These are phyloP conservation scores for Apamea epomidion DNA, from an alignment of 2,888 invertebrate genomes.

Conservation along the genomic window DNA sequence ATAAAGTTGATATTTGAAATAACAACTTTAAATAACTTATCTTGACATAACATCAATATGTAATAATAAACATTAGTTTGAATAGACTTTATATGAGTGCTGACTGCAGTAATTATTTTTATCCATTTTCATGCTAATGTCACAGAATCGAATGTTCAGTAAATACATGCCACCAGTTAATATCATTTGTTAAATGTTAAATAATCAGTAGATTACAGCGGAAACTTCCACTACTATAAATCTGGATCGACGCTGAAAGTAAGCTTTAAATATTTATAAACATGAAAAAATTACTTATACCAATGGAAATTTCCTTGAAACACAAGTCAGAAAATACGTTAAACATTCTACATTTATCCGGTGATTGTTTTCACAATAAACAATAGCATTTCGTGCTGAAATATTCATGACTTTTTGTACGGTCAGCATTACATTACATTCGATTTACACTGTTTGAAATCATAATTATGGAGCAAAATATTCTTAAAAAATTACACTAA, in stretches of 20 bases:
- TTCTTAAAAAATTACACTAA: no score
- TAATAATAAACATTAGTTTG: no score
- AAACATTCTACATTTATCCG: conserved; percentile 17
- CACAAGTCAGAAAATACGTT: conserved; percentile 20
- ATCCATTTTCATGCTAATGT: not conserved
- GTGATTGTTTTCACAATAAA: conserved; percentile 34
- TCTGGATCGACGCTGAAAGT: conserved; percentile 25
- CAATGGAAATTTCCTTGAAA: conserved; percentile 39
- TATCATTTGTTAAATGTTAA: not conserved
- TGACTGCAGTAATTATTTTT: not conserved
- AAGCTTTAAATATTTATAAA: conserved; percentile 33
- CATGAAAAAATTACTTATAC: conserved; percentile 12
- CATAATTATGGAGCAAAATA: no score
- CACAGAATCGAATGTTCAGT: not conserved
- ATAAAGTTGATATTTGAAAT: no score
- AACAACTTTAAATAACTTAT: no score
- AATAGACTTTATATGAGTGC: not conserved
- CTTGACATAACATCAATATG: no score
- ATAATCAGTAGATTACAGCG: not conserved
- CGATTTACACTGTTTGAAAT: no score
- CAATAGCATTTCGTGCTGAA: conserved; percentile 34
- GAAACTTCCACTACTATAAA: conserved; percentile 25
- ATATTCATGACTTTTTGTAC: conserved; percentile 13
- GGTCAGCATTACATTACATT: not conserved
- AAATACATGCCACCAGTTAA: not conserved